phyloP scores from a whole-genome alignment of 2,888 invertebrate species.

The Calliphora vomitoria region DNA sequence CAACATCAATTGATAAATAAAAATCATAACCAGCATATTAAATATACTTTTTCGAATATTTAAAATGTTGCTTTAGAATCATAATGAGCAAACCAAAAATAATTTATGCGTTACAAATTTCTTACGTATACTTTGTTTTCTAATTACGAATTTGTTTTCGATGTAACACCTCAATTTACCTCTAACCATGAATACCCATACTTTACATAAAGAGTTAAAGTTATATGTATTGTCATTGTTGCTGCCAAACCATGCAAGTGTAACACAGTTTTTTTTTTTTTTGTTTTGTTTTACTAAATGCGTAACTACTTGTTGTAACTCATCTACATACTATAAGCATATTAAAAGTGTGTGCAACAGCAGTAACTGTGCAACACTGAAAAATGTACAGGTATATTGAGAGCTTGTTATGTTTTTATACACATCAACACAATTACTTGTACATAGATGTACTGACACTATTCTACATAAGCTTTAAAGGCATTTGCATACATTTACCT shows the following conservation, averaged over 20 bases:
- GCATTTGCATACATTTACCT: slow-evolving; percentile 58
- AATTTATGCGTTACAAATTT: too few relatives aligned
- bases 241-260: slow-evolving; percentile 43
- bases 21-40: too few relatives aligned
- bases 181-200: neutral
- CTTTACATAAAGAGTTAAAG: neutral
- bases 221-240: slow-evolving; percentile 22
- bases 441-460: slow-evolving; percentile 13
- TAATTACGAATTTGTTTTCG: too few relatives aligned
- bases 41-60: too few relatives aligned
- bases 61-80: too few relatives aligned
- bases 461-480: slow-evolving; percentile 34
- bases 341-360: slow-evolving; percentile 23
- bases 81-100: too few relatives aligned
- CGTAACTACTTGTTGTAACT: slow-evolving; percentile 46
- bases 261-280: slow-evolving; percentile 1
- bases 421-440: neutral
- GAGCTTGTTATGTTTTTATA: slow-evolving; percentile 25
- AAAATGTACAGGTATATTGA: slow-evolving; percentile 38
- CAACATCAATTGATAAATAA: too few relatives aligned
- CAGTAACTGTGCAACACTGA: neutral
- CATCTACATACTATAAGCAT: neutral
- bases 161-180: too few relatives aligned
- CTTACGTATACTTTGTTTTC: too few relatives aligned
- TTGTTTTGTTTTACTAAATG: slow-evolving; percentile 16